Conservation (phyloP, 2,888 invertebrate species). For the Microchrysa polita region DNA sequence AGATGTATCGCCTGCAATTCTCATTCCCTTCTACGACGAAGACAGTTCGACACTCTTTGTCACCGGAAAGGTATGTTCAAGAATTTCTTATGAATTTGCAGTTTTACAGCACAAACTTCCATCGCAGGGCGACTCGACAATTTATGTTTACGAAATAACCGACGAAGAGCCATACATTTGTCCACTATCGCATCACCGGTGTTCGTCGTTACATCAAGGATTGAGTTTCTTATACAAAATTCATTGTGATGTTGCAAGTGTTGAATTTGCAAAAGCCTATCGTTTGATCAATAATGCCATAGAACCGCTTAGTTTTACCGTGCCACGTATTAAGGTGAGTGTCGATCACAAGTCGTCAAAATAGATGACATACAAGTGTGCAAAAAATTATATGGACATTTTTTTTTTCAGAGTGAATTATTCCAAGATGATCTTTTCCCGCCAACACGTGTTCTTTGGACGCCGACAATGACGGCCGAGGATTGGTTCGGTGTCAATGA, state of each 20-base stretch:
- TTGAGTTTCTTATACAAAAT: constrained; percentile 90
- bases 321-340: constrained; percentile 92
- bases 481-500: constrained; percentile 83
- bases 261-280: constrained; percentile 95
- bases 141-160: constrained; percentile 93
- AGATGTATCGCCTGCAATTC: constrained; percentile 92
- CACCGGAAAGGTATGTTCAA: constrained; percentile 80
- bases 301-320: constrained; percentile 93
- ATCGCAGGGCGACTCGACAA: constrained; percentile 88
- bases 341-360: not conserved
- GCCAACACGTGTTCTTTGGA: constrained; percentile 88
- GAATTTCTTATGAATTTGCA: not conserved
- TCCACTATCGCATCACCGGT: constrained; percentile 88
- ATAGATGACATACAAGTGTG: no score
- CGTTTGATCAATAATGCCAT: constrained; percentile 92
- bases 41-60: constrained; percentile 93
- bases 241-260: constrained; percentile 84
- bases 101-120: not conserved
- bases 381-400: no score
- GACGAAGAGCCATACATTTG: constrained; percentile 88
- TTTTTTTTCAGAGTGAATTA: constrained; percentile 80
- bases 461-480: constrained; percentile 74
- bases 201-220: constrained; percentile 85
- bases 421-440: constrained; percentile 99
- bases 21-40: constrained; percentile 93